Evolutionary conservation across 2,113 vertebrate species (phyloP).

Genomic region (Antigone vipio): DNA sequence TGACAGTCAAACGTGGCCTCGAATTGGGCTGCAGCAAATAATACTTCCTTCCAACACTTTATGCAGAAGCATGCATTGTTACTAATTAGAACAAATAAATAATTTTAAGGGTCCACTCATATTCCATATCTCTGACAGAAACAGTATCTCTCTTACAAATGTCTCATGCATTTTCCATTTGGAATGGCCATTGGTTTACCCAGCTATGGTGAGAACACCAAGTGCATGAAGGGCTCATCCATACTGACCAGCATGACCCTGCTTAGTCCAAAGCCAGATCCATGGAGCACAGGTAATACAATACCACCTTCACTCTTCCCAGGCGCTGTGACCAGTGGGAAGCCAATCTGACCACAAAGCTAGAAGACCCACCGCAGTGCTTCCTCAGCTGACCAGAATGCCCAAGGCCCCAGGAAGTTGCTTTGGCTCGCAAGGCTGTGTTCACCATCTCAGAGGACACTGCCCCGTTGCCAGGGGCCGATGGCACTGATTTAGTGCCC

Average conservation of each 20-base stretch:
- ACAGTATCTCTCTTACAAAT: not conserved
- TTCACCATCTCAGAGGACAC: not conserved
- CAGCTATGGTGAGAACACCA: not conserved
- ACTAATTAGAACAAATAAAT: not conserved
- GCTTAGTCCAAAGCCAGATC: not conserved
- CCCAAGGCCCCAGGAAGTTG: not conserved
- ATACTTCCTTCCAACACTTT: not conserved
- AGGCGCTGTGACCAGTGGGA: rapidly evolving
- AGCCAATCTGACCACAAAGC: not conserved
- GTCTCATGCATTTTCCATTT: not conserved
- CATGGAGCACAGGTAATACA: not conserved
- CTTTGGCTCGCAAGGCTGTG: rapidly evolving
- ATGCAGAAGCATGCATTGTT: not conserved
- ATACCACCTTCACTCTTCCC: not conserved
- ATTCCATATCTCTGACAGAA: not conserved
- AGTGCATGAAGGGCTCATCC: not conserved
- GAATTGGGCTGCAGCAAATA: not conserved
- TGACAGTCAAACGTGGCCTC: not conserved
- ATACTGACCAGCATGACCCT: not conserved
- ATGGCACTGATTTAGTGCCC: not conserved
- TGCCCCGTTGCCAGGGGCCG: not conserved
- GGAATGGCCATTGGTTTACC: not conserved
- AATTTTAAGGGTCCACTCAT: not conserved
- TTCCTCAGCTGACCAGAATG: not conserved
- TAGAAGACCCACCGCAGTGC: not conserved